These are phyloP conservation scores for Lordiphosa andalusiaca DNA, from an alignment of 2,888 invertebrate species.

Conservation along the genomic window DNA sequence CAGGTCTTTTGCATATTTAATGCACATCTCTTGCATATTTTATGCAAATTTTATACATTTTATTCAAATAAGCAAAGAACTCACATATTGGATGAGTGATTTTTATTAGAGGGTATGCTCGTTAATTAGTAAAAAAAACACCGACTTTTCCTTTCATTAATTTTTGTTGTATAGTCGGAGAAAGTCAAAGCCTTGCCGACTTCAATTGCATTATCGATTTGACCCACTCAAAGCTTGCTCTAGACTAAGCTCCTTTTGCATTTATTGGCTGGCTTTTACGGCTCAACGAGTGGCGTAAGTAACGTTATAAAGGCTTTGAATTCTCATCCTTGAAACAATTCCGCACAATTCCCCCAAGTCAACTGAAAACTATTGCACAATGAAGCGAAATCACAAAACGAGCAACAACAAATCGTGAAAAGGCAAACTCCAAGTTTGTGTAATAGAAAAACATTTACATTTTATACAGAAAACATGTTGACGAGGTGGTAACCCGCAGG, in stretches of 20 bases:
- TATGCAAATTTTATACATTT: no score
- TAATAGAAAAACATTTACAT: constrained; percentile 66
- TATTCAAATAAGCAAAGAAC: no score
- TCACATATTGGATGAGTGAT: no score
- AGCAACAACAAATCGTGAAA: constrained; percentile 6
- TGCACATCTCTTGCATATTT: no score
- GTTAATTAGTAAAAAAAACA: no score
- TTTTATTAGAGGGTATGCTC: no score
- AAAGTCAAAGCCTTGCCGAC: neutral
- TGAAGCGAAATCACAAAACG: constrained; percentile 9
- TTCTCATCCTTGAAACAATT: no score
- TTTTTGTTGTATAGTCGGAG: no score
- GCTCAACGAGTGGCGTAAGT: constrained; percentile 3
- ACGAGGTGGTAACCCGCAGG: constrained; percentile 13
- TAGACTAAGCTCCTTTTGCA: constrained; percentile 6
- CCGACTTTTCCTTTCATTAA: no score
- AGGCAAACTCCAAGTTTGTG: constrained; percentile 18
- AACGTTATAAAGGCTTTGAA: constrained; percentile 3
- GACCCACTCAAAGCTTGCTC: neutral
- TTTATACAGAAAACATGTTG: constrained; percentile 42
- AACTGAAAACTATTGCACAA: constrained; percentile 7
- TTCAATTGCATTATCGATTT: constrained; percentile 6
- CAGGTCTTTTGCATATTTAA: no score
- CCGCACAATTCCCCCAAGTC: no score
- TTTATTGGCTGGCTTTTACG: constrained; percentile 11